Conservation (phyloP, 1,140 invertebrate species). For the Cherax destructor region DNA sequence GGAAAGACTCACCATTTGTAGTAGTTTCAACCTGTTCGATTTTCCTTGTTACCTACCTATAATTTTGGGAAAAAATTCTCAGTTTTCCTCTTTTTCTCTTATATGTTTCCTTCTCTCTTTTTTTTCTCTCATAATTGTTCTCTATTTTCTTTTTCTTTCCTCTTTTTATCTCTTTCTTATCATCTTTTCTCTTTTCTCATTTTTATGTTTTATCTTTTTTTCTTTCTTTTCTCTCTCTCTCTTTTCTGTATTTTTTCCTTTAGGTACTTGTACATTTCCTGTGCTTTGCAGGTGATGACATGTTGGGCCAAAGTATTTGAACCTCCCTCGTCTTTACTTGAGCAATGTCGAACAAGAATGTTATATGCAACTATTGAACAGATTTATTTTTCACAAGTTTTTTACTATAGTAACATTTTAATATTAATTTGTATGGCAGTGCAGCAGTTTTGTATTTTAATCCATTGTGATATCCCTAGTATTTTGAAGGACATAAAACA, state of each 20-base stretch:
- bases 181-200: not conserved
- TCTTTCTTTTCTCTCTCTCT: too few relatives aligned
- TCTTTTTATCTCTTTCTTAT: not conserved
- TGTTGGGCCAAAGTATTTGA: constrained; percentile 37
- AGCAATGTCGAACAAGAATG: constrained; percentile 14
- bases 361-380: constrained; percentile 4
- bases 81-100: not conserved
- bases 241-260: too few relatives aligned
- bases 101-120: not conserved
- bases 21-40: not conserved
- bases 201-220: not conserved
- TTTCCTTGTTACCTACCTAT: not conserved
- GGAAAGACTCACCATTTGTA: not conserved
- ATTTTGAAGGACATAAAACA: not conserved
- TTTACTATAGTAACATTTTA: not conserved
- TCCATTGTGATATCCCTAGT: not conserved
- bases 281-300: constrained; percentile 11
- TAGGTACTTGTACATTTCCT: not conserved
- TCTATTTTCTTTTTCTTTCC: too few relatives aligned
- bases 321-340: constrained; percentile 21
- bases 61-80: not conserved
- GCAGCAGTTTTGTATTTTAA: not conserved
- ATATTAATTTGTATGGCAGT: not conserved
- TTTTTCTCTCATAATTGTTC: too few relatives aligned
- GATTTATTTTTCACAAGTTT: not conserved